These are phyloP conservation scores for Tachycineta bicolor DNA, from an alignment of 2,113 vertebrate species.

Conservation along the genomic window DNA sequence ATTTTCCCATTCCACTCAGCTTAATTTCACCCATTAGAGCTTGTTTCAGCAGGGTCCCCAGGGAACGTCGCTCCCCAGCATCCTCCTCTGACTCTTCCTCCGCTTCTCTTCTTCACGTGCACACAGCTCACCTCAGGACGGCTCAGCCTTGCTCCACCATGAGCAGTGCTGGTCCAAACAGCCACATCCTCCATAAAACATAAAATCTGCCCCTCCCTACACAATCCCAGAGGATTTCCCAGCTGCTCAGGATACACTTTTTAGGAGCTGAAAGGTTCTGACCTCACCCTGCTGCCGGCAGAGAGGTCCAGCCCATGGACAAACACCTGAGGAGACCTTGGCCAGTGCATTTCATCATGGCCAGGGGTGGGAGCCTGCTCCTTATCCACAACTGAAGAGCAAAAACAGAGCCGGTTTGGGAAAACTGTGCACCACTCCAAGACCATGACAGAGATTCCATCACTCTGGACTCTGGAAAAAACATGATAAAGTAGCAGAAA, in stretches of 20 bases:
- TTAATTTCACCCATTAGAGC: slow-evolving; percentile 46
- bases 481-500: not conserved
- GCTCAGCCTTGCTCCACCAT: not conserved
- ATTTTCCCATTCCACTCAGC: not conserved
- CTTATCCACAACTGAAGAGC: not conserved
- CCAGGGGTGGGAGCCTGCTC: not conserved
- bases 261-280: not conserved
- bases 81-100: slow-evolving; percentile 7
- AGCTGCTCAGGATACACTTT: accelerated
- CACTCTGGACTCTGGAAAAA: not conserved
- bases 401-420: not conserved
- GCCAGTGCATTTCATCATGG: not conserved
- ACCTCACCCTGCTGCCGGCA: not conserved
- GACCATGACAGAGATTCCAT: not conserved
- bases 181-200: not conserved
- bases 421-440: accelerated
- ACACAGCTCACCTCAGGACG: not conserved
- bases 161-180: not conserved
- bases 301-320: not conserved
- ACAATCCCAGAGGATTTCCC: not conserved
- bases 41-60: not conserved
- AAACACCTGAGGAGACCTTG: not conserved
- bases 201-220: not conserved
- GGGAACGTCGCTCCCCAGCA: not conserved
- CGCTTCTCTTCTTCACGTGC: accelerated